A percentile compares a stretch with the other conserved stretches of the same genome.
These are phyloP conservation scores for Tyrophagus putrescentiae DNA, from an alignment of 1,140 invertebrate genomes.

Conservation along the genomic window DNA sequence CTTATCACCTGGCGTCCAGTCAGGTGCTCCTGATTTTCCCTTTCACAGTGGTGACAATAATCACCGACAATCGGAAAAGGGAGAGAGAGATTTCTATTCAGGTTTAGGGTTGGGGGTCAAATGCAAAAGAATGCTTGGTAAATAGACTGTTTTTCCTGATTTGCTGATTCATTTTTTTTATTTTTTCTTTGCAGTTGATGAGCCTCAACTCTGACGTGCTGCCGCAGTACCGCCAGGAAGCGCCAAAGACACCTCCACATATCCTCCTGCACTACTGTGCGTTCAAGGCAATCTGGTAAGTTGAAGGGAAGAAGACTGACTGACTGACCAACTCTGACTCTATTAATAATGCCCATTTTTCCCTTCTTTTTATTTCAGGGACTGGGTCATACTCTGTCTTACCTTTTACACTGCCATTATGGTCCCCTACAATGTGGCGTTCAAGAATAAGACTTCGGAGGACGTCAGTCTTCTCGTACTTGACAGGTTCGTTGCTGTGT, in stretches of 20 bases:
- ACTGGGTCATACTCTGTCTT: slow-evolving; percentile 98
- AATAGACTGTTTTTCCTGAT: not conserved
- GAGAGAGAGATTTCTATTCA: too few relatives aligned
- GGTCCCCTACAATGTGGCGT: slow-evolving; percentile 99
- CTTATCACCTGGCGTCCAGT: too few relatives aligned
- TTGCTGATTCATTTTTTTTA: not conserved
- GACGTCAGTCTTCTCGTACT: slow-evolving; percentile 90
- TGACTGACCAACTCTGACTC: not conserved
- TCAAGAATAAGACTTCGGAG: slow-evolving; percentile 98
- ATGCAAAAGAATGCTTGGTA: too few relatives aligned
- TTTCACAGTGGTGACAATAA: too few relatives aligned
- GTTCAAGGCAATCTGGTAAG: slow-evolving; percentile 58
- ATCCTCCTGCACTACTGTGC: slow-evolving; percentile 95
- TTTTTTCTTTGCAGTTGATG: slow-evolving; percentile 61
- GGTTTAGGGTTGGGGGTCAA: too few relatives aligned
- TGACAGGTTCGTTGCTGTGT: slow-evolving; percentile 39
- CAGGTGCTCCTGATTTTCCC: too few relatives aligned
- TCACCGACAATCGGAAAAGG: too few relatives aligned
- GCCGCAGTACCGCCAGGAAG: slow-evolving; percentile 98
- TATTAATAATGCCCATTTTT: not conserved
- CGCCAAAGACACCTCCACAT: slow-evolving; percentile 95
- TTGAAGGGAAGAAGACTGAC: not conserved
- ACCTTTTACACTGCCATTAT: slow-evolving; percentile 99
- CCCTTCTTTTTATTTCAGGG: slow-evolving; percentile 37
- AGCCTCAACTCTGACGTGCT: slow-evolving; percentile 88